Percentiles rank a stretch among this genome's conserved stretches.
Evolutionary conservation across 2,888 invertebrate genomes (phyloP).

Genomic region (Tiliacea aurago): DNA sequence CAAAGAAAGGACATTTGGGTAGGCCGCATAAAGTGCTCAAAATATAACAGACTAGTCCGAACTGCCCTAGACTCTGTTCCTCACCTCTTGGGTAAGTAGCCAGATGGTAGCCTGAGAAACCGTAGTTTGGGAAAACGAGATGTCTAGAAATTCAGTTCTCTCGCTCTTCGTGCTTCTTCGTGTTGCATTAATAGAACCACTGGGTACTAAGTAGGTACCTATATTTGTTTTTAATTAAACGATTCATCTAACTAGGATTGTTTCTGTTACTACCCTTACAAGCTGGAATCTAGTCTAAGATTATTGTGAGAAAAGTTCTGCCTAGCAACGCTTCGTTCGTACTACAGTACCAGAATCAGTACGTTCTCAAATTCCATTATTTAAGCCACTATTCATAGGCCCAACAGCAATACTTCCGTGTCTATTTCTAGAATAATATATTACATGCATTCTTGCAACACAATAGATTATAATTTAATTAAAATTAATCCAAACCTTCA

Average conservation of each 20-base stretch:
- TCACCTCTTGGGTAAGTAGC: neutral
- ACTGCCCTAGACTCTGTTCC: neutral
- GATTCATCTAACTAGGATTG: neutral
- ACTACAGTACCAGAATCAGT: neutral
- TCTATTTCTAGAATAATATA: constrained; percentile 30
- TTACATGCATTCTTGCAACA: constrained; percentile 18
- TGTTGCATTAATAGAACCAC: neutral
- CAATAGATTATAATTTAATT: constrained; percentile 51
- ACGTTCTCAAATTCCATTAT: neutral
- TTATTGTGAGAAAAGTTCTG: neutral
- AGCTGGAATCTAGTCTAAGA: neutral
- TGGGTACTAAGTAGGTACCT: neutral
- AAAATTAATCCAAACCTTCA: constrained; percentile 56
- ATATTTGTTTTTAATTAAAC: neutral
- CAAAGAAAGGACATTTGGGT: no score
- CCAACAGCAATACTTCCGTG: constrained; percentile 12
- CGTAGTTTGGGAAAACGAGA: neutral
- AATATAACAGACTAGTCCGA: neutral
- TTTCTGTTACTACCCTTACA: neutral
- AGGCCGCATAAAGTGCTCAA: no score
- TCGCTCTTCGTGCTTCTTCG: neutral
- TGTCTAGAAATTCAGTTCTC: neutral
- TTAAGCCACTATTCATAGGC: constrained; percentile 9
- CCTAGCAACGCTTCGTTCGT: neutral
- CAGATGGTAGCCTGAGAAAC: neutral